Base-by-base conservation (phyloP, 2,113 vertebrate genomes). In the Elachura formosa region DNA sequence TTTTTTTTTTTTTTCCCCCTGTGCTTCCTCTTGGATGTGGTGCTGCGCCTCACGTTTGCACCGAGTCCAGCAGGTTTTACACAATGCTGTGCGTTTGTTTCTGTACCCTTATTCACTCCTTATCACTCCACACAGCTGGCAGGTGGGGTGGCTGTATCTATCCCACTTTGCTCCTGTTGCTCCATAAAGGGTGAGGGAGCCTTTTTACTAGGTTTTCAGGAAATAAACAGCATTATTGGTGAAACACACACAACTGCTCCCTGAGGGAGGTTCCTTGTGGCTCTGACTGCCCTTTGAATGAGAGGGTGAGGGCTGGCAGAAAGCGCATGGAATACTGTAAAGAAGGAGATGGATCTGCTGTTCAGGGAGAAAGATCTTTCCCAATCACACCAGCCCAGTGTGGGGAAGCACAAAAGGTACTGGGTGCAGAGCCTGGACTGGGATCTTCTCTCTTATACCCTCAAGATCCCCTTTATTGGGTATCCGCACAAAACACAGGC, bases 61-160 rank as follows among this genome's bases (percentile, higher is more conserved):
- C n/a, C n/a, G n/a, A n/a, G n/a, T n/a, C 46, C 2, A 4, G 23
- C 52, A 40, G 36, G 10, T 86, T 80, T 72, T 29, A 31, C 24
- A 11, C 3, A 58, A 18, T 43, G 71, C 36, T 51, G 31, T 22
- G 3, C 62, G 4, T 67, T 85, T 59, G 10, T 76, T 79, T 55
- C 41, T 46, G 46, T 9, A 10, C 7, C 2, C 76, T 71, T 71
- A 10, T 68, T 85, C 55, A 4, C 51, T 34, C 51, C 52, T 71
- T 46, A 58, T 31, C 56, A 41, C 15, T 16, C 28, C 67, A 33
- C 17, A 21, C 66, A 78, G 66, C 54, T 59, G 72, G 15, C 63
- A 36, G 0, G 1, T 2, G 22, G 36, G 56, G n/a, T 56, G 29
- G 14, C 11, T 45, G n/a, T 20, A 41, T 49, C 58, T 63, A 1